phyloP scores from a whole-genome alignment of 2,888 invertebrate species.

The Diarsia brunnea region DNA sequence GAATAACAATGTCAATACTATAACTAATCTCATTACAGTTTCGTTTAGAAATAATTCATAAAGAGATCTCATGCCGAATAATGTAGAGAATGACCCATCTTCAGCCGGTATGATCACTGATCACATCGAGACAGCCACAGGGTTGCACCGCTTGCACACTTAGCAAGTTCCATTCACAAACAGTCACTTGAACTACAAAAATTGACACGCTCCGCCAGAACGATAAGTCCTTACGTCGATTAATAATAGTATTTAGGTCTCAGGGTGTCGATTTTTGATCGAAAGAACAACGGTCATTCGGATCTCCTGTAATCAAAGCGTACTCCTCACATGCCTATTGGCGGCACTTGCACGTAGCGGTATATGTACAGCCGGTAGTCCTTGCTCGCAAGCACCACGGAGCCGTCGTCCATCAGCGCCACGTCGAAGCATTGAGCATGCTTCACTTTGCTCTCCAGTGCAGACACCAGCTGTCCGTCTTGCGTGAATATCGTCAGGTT shows the following conservation, averaged over 20 bases:
- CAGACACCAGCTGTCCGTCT: slow-evolving; percentile 99
- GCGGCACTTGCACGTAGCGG: slow-evolving; percentile 98
- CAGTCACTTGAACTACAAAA: slow-evolving; percentile 83
- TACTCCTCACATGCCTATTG: slow-evolving; percentile 93
- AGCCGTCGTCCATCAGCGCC: slow-evolving; percentile 99
- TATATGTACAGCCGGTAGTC: slow-evolving; percentile 99
- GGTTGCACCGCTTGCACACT: slow-evolving; percentile 83
- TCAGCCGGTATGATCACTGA: slow-evolving; percentile 85
- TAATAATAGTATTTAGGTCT: slow-evolving; percentile 76
- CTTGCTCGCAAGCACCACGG: slow-evolving; percentile 99
- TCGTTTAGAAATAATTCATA: slow-evolving; percentile 88
- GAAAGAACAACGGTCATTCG: slow-evolving; percentile 86
- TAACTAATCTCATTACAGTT: slow-evolving; percentile 90
- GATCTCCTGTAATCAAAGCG: slow-evolving; percentile 86
- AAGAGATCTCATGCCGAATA: slow-evolving; percentile 86
- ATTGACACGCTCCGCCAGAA: slow-evolving; percentile 85
- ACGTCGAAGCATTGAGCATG: slow-evolving; percentile 99
- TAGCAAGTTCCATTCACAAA: slow-evolving; percentile 78
- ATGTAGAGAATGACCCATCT: slow-evolving; percentile 82
- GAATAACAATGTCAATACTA: slow-evolving; percentile 91
- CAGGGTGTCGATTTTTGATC: slow-evolving; percentile 82
- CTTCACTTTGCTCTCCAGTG: slow-evolving; percentile 99
- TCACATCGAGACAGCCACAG: slow-evolving; percentile 88
- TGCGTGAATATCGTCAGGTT: slow-evolving; percentile 99
- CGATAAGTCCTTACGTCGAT: slow-evolving; percentile 68